Conservation (phyloP, 1,140 invertebrate genomes). For the Homalodisca vitripennis region DNA sequence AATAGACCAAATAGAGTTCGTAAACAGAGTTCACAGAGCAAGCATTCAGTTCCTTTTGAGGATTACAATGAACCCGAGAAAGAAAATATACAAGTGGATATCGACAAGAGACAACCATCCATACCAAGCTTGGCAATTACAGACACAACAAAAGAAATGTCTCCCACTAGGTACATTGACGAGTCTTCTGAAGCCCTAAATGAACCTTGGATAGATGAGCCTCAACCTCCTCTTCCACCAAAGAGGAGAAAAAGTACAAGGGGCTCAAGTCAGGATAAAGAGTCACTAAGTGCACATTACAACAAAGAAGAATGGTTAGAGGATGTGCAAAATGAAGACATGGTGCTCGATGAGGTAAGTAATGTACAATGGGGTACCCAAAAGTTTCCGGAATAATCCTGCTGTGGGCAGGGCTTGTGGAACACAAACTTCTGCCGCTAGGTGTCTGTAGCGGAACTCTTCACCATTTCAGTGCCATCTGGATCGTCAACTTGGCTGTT, state of each 20-base stretch:
- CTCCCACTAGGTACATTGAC: slow-evolving; percentile 37
- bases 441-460: too few species aligned
- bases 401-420: too few species aligned
- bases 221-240: slow-evolving; percentile 37
- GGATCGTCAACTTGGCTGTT: too few species aligned
- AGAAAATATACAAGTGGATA: slow-evolving; percentile 43
- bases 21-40: slow-evolving; percentile 41
- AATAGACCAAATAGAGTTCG: slow-evolving; percentile 47
- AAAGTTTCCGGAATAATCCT: too few species aligned
- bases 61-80: slow-evolving; percentile 36
- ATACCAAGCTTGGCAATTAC: slow-evolving; percentile 30
- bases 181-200: slow-evolving; percentile 29
- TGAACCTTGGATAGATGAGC: slow-evolving; percentile 40
- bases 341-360: slow-evolving; percentile 35
- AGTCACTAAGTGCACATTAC: slow-evolving; percentile 28
- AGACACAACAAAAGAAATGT: slow-evolving; percentile 33
- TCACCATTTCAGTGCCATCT: too few species aligned
- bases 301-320: slow-evolving; percentile 36
- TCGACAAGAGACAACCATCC: slow-evolving; percentile 19
- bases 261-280: slow-evolving; percentile 20
- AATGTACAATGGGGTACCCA: too few species aligned
- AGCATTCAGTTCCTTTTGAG: slow-evolving; percentile 27
- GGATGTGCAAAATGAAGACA: slow-evolving; percentile 21
- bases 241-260: slow-evolving; percentile 31
- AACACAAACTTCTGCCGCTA: too few species aligned